Evolutionary conservation across 1,140 invertebrate species (phyloP).

Genomic region (Pristionchus pacificus): DNA sequence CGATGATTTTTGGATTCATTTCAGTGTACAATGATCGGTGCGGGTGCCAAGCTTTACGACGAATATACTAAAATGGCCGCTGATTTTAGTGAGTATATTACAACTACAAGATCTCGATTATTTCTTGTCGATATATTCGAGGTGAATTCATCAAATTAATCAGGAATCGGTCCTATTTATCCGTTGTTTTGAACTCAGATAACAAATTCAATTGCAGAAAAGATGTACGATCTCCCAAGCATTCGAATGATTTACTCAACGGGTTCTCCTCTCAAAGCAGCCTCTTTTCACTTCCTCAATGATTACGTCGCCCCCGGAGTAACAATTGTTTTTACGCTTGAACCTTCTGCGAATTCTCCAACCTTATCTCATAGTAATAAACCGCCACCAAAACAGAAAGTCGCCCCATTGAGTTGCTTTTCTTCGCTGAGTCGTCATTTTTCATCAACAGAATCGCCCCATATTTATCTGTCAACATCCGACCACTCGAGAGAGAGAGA

Average conservation of each 20-base stretch:
- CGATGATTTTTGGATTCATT: no score
- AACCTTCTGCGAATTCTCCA: no score
- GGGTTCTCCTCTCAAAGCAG: constrained; percentile 64
- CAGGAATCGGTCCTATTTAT: neutral
- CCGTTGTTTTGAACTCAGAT: constrained; percentile 15
- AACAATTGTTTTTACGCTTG: no score
- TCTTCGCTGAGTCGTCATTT: no score
- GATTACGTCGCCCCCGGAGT: constrained; percentile 63
- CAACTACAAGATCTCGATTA: neutral
- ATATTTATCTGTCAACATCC: no score
- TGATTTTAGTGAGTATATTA: constrained; percentile 42
- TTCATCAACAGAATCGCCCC: no score
- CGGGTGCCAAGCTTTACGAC: constrained; percentile 65
- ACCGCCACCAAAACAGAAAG: no score
- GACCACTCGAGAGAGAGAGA: no score
- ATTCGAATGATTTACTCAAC: constrained; percentile 65
- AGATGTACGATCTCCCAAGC: constrained; percentile 55
- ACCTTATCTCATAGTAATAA: no score
- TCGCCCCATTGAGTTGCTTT: no score
- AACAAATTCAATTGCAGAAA: no score
- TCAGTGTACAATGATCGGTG: constrained; percentile 65
- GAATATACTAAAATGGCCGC: constrained; percentile 58
- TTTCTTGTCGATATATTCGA: neutral
- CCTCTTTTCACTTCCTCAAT: constrained; percentile 65
- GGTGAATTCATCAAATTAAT: neutral